Base-by-base conservation (phyloP, 2,113 vertebrate genomes). In the Thinocorus orbignyianus region DNA sequence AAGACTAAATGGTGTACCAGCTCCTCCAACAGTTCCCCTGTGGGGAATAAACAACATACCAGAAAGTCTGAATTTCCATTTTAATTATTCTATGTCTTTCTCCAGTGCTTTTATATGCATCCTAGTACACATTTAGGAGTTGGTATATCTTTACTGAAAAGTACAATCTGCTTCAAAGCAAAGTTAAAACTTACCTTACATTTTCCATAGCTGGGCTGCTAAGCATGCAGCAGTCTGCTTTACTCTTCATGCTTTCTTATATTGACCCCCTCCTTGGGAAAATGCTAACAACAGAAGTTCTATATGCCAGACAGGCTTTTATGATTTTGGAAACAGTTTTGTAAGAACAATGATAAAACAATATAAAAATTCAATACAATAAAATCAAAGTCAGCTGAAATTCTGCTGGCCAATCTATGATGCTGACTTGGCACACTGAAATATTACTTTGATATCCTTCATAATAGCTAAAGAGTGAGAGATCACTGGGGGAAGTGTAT, bases 41-140 rank as follows among this genome's bases (percentile, higher is more conserved):
- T 52, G 44, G 31, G 74, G 62, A 88, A 82, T 71, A 90, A 95
- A 85, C 71, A 94, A 79, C 54, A 44, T n/a, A 78, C 52, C 83
- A 90, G 74, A 57, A 95, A 92, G 58, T 28, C 44, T 76, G 52
- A 57, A 93, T 88, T 93, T 90, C 87, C 61, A 64, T 87, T 93
- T 91, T 71, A 89, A 89, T 91, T 93, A 72, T 52, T 85, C 70
- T 44, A 65, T 15, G 60, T 93, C 61, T 88, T 87, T 91, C 85
- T 24, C 52, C 57, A 68, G 66, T 24, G 88, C 37, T 61, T 61
- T 90, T 85, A 60, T 48, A 60, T 65, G 52, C 26, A 76, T 55
- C 33, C 48, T 22, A 15, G 13, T 74, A 24, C 68, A 64, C 51
- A 85, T 93, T 90, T 64, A 93, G 70, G 25, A 71, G 46, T 24